Evolutionary conservation across 2,888 invertebrate genomes (phyloP), one percentile per base, ranked within the genome.

Genomic region (Acanthosepion pharaonis): DNA sequence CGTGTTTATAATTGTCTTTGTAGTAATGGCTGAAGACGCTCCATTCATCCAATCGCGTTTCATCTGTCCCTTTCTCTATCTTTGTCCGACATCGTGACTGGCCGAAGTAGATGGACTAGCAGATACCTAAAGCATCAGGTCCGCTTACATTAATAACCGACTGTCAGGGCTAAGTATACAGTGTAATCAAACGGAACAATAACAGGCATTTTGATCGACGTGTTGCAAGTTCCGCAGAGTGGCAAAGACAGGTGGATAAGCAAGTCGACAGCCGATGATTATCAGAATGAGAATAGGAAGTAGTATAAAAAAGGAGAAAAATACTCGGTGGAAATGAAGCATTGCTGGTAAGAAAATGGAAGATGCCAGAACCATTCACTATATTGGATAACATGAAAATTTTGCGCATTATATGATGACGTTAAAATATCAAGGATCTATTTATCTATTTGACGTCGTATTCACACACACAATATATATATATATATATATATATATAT

Each of bases 141-240:
- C 78, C 78, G 78, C n/a, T 78, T n/a, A n/a, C n/a, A n/a, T 78
- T 78, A 78, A 78, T 78, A 78, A 78, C 78, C 28, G 78, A 78
- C 78, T n/a, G 28, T 78, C n/a, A 78, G 78, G 28, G 78, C n/a
- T n/a, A 78, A 78, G 78, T 78, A 78, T 78, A 78, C 78, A n/a
- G n/a, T 78, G 78, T n/a, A 78, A 78, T 78, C 78, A 78, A 9
- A 28, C 78, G n/a, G 78, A 78, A 78, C n/a, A 78, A 78, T 78
- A n/a, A 78, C 78, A 78, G n/a, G 78, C 78, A 18, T 78, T 78
- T 78, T 78, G 78, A 78, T 78, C n/a, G 78, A 78, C 78, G 78
- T n/a, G 28, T 78, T 78, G 15, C 78, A 78, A 78, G 78, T 28
- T 78, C 78, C n/a, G 78, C 5, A 78, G 78, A 78, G 28, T 78